Evolutionary conservation across 2,113 vertebrate species (phyloP), one percentile per base, ranked within the genome.

Genomic region (Anser cygnoides): DNA sequence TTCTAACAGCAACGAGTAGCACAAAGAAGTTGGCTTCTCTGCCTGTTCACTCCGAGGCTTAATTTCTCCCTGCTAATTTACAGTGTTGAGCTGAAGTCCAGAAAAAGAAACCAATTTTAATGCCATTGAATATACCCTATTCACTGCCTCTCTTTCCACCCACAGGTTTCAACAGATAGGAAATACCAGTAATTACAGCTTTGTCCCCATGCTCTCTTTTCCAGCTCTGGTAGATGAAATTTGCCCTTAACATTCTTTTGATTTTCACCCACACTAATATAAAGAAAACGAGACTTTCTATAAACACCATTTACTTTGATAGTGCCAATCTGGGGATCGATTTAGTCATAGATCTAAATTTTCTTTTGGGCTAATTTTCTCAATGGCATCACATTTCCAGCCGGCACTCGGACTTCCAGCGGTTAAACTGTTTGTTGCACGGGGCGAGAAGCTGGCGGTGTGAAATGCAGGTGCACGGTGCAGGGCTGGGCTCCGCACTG

Each of bases 181-280:
- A 95, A 97, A 97, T 93, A 95, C 91, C 91, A 89, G 81, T 96
- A 97, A 97, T 87, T 93, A 88, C 61, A 93, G 95, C 95, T 96
- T 96, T 97, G 90, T 92, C 90, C 95, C 93, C 91, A 87, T 65
- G 95, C 76, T 96, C 89, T 96, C 72, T 93, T 93, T 96, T 91
- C 93, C 81, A 86, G 3, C 94, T 92, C 91, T 93, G 72, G 87
- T 91, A 88, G 93, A 79, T 85, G 86, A 93, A 96, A 96, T 95
- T 94, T 83, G 91, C 92, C 71, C 93, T 90, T 76, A 95, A 82
- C 84, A 72, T 76, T 92, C 92, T 87, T 96, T 96, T 87, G 70
- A 93, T 87, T 96, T 95, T 82, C 78, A 92, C 72, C 92, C 1
- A 7, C 37, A 46, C 19, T 85, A 87, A 82, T 73, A 89, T 79